Evolutionary conservation across 2,888 invertebrate genomes (phyloP), one percentile per base, ranked within the genome.

Genomic region (Habroteleia sp.): DNA sequence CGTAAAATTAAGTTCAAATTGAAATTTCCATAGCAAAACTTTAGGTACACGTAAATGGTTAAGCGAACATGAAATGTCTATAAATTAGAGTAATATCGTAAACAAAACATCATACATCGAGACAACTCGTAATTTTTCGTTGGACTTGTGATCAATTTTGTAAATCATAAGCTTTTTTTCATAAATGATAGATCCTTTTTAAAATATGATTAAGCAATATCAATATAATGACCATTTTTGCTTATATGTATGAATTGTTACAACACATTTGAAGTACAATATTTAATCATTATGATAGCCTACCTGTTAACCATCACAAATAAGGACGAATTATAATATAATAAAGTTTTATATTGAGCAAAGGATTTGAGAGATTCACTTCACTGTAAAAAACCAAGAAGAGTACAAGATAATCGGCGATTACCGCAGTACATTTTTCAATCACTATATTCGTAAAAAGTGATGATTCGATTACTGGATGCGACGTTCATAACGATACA

Each of bases 391-490:
- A 68, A 68, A 56, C 3, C 2, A 48, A 39, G 27, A 25, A 39
- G 8, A 14, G 48, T 35, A 60, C 58, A 25, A 39, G 54, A 63
- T 54, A 56, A 62, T 63, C 42, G 48, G 27, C 46, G 56, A 63
- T 56, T 52, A 46, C 33, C 56, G 71, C 56, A 56, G 62, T 62
- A 54, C 54, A 63, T 63, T 52, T 46, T 46, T 72, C 56, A 63
- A 63, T 72, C 71, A 72, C 71, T 71, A 62, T 63, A 72, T 62
- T 72, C 41, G 63, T 56, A 48, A 72, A 54, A 63, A 54, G 62
- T 71, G 71, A 71, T 63, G 71, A 72, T 72, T 72, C 63, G 63
- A 72, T 63, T 63, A 72, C 71, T 72, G 63, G 63, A 71, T 58
- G 52, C 58, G 65, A 65, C 33, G 65, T 63, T 39, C 44, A 37